Percentiles rank a stretch among this genome's conserved stretches.
These are phyloP conservation scores for Propithecus perrieri DNA, from an alignment of 2,797 vertebrate species.

Conservation along the genomic window DNA sequence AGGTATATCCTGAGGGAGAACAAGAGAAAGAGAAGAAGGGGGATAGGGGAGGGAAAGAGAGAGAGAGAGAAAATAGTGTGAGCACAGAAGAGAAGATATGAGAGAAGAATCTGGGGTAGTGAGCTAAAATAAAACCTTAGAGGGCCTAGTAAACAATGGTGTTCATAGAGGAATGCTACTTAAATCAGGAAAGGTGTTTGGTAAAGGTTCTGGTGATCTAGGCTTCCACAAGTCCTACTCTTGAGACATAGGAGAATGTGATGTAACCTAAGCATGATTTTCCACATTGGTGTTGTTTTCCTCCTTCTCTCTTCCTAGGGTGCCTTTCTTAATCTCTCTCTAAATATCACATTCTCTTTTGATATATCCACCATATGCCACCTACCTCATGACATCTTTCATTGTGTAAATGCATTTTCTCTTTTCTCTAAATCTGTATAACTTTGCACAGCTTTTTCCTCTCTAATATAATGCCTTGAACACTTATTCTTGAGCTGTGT, in stretches of 20 bases:
- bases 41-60: no score
- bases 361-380: background rate
- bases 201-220: background rate
- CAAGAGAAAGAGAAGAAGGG: background rate
- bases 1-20: background rate
- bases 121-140: background rate
- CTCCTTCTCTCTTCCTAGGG: background rate
- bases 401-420: background rate
- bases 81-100: background rate
- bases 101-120: background rate
- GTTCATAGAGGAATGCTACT: background rate
- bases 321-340: background rate
- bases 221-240: background rate
- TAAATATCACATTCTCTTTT: background rate
- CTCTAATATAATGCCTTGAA: background rate
- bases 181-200: background rate
- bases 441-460: background rate
- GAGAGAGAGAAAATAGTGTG: no score
- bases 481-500: background rate
- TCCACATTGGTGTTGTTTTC: background rate
- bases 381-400: background rate
- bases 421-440: background rate
- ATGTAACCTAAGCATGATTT: background rate
- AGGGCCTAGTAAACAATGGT: background rate
- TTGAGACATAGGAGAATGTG: background rate